Evolutionary conservation across 1,140 invertebrate genomes (phyloP).

Genomic region (Ladona fulva): DNA sequence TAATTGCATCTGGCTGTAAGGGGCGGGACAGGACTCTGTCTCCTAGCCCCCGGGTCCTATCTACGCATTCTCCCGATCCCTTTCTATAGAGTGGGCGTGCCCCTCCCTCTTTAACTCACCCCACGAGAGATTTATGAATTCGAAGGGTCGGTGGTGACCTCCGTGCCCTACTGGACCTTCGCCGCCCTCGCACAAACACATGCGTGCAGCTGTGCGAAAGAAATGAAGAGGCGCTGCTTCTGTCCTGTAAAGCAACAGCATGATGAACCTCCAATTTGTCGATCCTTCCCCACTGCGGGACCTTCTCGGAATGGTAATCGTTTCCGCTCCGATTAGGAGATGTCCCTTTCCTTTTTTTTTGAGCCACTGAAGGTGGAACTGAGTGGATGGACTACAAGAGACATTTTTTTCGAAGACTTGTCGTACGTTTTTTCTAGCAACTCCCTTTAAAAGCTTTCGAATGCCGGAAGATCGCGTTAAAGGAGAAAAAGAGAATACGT

Average conservation of each 20-base stretch:
- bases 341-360: too few relatives aligned
- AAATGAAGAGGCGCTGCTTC: neutral
- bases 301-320: neutral
- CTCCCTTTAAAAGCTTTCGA: too few relatives aligned
- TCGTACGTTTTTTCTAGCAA: too few relatives aligned
- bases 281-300: neutral
- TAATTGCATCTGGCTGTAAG: neutral
- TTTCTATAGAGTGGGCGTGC: neutral
- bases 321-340: neutral
- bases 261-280: neutral
- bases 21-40: neutral
- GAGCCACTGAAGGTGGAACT: too few relatives aligned
- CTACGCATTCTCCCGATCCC: neutral
- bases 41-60: neutral
- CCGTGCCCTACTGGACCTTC: neutral
- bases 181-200: neutral
- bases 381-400: too few relatives aligned
- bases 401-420: too few relatives aligned
- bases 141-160: neutral
- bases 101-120: neutral
- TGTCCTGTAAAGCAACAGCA: too few relatives aligned
- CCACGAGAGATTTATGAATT: neutral
- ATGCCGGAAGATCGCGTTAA: too few relatives aligned
- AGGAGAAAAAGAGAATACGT: too few relatives aligned
- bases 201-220: neutral